Evolutionary conservation across 2,797 vertebrate genomes (phyloP), one percentile per base, ranked within the genome.

Genomic region (Mormyrus proboscirostris): DNA sequence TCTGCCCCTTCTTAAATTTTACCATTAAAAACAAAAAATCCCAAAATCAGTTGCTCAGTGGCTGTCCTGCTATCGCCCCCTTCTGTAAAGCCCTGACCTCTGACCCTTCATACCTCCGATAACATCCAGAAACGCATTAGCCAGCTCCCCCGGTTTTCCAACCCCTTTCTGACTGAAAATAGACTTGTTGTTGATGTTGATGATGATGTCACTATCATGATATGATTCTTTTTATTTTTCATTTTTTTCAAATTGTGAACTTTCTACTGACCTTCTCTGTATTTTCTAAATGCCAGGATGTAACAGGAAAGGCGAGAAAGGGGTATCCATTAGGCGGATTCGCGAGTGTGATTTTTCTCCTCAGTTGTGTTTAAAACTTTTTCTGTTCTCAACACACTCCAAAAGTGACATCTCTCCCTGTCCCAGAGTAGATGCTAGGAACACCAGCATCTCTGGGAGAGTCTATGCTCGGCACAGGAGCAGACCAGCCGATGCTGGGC

Each of bases 261-360:
- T 83, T 84, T 88, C 82, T 84, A 62, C 33, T 83, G n/a, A 19
- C 33, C 51, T 47, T 47, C 38, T 89, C 19, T 22, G 19, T 84
- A 59, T 88, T 84, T 87, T 88, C 50, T 89, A 57, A 22, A 83
- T 82, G 33, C 33, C 73, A 83, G 50, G 8, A 38, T 73, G n/a
- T 53, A 4, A 76, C 25, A 50, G 44, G 10, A n/a, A 69, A 47
- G 38, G 29, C 1, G 4, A 55, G 9, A 14, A 2, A 57, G 85
- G 29, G 41, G 4, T 49, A 4, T 22, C 38, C 9, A 1, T 65
- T 41, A 19, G 19, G 7, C 2, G 5, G 41, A 7, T 38, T 12
- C 9, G 53, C 2, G 53, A n/a, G 86, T 29, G 53, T 7, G 33
- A 84, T 51, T 59, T 55, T 87, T 5, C 22, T 55, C 12, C 22